Conservation (phyloP, 2,888 invertebrate species). For the Furcula furcula region DNA sequence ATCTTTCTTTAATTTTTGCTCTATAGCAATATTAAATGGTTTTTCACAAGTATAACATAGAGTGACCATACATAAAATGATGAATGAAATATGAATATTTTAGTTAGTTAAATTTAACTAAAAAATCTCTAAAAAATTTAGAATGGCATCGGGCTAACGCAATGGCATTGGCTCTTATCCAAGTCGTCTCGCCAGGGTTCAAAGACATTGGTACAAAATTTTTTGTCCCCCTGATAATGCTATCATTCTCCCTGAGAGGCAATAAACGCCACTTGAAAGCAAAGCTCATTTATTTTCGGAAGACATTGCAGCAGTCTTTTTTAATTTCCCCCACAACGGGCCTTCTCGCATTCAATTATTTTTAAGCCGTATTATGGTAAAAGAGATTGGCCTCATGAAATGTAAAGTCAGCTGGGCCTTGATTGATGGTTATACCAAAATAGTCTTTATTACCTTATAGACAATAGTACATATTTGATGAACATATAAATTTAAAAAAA, state of each 20-base stretch:
- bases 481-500: too few relatives aligned
- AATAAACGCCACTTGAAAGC: conserved; percentile 72
- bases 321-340: conserved; percentile 49
- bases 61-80: too few relatives aligned
- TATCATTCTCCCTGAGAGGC: conserved; percentile 71
- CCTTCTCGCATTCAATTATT: conserved; percentile 52
- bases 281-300: conserved; percentile 66
- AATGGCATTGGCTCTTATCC: conserved; percentile 67
- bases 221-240: conserved; percentile 53
- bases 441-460: too few relatives aligned
- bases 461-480: too few relatives aligned
- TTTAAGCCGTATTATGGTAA: conserved; percentile 39
- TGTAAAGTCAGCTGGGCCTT: conserved; percentile 6
- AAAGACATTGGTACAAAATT: conserved; percentile 70
- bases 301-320: conserved; percentile 60
- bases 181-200: conserved; percentile 76
- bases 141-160: conserved; percentile 50
- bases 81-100: too few relatives aligned
- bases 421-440: too few relatives aligned
- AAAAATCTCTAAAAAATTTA: conserved; percentile 36
- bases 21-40: background rate
- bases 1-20: background rate
- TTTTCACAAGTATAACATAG: too few relatives aligned
- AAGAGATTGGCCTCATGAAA: conserved; percentile 16
- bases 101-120: conserved; percentile 30